Conservation (phyloP, 2,113 vertebrate species). For the Chunga burmeisteri region DNA sequence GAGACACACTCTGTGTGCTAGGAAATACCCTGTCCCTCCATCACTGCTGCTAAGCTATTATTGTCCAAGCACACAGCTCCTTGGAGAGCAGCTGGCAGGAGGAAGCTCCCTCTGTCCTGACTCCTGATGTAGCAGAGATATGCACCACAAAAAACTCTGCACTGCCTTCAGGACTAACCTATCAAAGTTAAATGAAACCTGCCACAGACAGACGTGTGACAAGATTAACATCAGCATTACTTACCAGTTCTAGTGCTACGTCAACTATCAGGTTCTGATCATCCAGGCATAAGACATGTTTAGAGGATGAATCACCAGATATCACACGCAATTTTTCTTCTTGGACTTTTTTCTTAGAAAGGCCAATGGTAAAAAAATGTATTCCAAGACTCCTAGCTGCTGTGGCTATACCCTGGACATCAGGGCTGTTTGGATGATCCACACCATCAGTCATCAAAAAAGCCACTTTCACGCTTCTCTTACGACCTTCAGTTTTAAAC, state of each 20-base stretch:
- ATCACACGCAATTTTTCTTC: slow-evolving; percentile 79
- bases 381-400: slow-evolving; percentile 81
- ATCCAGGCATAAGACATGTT: slow-evolving; percentile 78
- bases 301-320: slow-evolving; percentile 77
- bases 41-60: not conserved
- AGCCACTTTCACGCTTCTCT: slow-evolving; percentile 73
- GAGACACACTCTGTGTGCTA: not conserved
- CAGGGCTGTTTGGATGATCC: slow-evolving; percentile 86
- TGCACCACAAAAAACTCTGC: not conserved
- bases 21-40: not conserved
- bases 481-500: slow-evolving; percentile 77
- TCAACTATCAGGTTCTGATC: slow-evolving; percentile 76
- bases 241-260: slow-evolving; percentile 68
- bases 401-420: slow-evolving; percentile 71
- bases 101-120: not conserved
- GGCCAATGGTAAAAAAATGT: slow-evolving; percentile 81
- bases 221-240: not conserved
- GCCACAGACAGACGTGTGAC: fast-evolving
- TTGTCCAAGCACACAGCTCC: not conserved
- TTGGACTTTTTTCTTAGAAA: slow-evolving; percentile 74
- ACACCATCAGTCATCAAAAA: slow-evolving; percentile 88
- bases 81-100: not conserved
- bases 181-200: not conserved
- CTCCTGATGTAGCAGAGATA: not conserved
- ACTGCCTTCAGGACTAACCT: not conserved